phyloP scores from a whole-genome alignment of 2,113 vertebrate genomes.

The Microtus ochrogaster region DNA sequence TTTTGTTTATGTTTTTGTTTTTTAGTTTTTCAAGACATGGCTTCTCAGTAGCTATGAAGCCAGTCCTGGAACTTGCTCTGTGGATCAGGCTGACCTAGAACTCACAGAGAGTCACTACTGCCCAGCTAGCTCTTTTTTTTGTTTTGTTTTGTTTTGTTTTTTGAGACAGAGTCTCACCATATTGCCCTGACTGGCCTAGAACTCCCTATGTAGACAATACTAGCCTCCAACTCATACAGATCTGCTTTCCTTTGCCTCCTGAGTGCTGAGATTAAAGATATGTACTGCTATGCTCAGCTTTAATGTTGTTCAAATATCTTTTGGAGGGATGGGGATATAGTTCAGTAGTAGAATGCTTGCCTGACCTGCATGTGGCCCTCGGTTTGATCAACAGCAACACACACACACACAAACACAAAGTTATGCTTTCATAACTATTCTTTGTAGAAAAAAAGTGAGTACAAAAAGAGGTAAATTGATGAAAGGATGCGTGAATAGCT shows the following conservation, averaged over 20 bases:
- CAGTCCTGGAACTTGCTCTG: too few species aligned
- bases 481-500: neutral
- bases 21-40: too few species aligned
- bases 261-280: neutral
- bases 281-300: neutral
- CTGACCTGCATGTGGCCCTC: neutral
- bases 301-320: neutral
- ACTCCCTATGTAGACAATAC: neutral
- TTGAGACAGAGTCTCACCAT: too few species aligned
- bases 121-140: too few species aligned
- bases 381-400: neutral
- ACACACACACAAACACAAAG: neutral
- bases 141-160: too few species aligned
- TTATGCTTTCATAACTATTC: neutral
- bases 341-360: neutral
- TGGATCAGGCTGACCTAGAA: too few species aligned
- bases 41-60: too few species aligned
- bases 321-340: neutral
- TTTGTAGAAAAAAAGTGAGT: neutral
- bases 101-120: too few species aligned
- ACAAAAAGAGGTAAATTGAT: neutral
- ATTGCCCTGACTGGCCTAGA: neutral
- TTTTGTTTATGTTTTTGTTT: too few species aligned
- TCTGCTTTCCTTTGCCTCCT: neutral
- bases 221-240: neutral